Base-by-base conservation (phyloP, 2,888 invertebrate species). In the Yponomeuta plumbellus region DNA sequence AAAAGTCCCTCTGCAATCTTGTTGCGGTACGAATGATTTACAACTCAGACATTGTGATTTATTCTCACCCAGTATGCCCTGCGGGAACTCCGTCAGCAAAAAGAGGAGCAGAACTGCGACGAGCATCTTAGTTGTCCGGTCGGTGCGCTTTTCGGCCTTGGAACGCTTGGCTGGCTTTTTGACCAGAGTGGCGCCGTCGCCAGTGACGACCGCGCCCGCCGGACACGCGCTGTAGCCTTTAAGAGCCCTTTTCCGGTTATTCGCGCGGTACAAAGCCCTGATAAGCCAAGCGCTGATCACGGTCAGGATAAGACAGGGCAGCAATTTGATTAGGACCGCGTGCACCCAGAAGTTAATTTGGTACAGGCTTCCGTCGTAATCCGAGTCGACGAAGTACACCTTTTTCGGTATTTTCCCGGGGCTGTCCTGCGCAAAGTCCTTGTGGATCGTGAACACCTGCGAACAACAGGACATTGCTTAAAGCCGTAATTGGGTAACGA, bases 61-160 rank as follows among this genome's bases (percentile, higher is more conserved):
- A 52, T 52, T 52, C 44, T 74, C 66, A 87, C 96, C 96, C 67
- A 96, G 85, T 63, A 94, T 92, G 6, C 94, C 96, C 76, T 97
- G 96, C 0, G 98, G 98, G 72, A 98, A 95, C 84, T 98, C 98
- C 0, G 98, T 98, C 63, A 97, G 85, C 2, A 98, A 92, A 78
- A 98, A 98, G 3, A 98, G 92, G 2, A 97, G 84, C 1, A 98
- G 92, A 0, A 98, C 96, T 0, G 97, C 97, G 1, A 98, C 93
- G 64, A 98, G 88, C 94, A 98, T 97, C 78, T 94, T 94, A 0
- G 98, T 98, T 0, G 98, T 98, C 61, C 98, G 92, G 78, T 98
- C 97, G 0, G 91, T 88, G 59, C 89, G 76, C 1, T 85, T 74
- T 70, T 91, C 91, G 0, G 88, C 85, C 67, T 91, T 91, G 2